Conservation (phyloP, 2,797 vertebrate species). For the Clamator glandarius region DNA sequence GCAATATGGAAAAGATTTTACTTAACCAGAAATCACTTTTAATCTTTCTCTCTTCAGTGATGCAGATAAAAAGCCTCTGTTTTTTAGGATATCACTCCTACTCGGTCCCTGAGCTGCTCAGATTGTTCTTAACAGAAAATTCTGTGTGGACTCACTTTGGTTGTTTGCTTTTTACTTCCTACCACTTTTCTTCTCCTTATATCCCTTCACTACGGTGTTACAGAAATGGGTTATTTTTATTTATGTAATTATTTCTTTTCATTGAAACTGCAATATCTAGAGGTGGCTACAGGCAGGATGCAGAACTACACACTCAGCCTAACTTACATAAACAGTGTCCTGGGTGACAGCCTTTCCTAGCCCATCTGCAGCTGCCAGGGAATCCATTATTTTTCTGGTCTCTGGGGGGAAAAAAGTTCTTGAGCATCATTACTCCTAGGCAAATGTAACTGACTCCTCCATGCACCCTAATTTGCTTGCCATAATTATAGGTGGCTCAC, state of each 20-base stretch:
- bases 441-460: slow-evolving; percentile 97
- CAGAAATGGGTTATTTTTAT: slow-evolving; percentile 1
- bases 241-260: slow-evolving; percentile 43
- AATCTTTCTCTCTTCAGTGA: slow-evolving; percentile 16
- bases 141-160: neutral
- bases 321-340: slow-evolving; percentile 84
- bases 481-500: slow-evolving; percentile 99
- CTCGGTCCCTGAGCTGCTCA: neutral
- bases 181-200: neutral
- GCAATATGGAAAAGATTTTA: neutral
- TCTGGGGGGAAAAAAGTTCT: slow-evolving; percentile 89
- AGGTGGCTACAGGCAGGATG: slow-evolving; percentile 65
- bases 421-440: slow-evolving; percentile 94
- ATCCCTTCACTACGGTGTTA: neutral
- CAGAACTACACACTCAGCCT: slow-evolving; percentile 76
- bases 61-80: slow-evolving; percentile 1
- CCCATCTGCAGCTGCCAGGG: slow-evolving; percentile 85
- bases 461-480: slow-evolving; percentile 97
- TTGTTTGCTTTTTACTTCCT: neutral
- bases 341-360: slow-evolving; percentile 85
- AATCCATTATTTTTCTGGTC: slow-evolving; percentile 91
- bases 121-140: neutral
- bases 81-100: slow-evolving; percentile 31
- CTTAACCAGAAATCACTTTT: slow-evolving; percentile 32
- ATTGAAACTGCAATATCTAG: slow-evolving; percentile 58